Base-by-base conservation (phyloP, 53 echinoderm and acorn worm species). In the Glandiceps talaboti region DNA sequence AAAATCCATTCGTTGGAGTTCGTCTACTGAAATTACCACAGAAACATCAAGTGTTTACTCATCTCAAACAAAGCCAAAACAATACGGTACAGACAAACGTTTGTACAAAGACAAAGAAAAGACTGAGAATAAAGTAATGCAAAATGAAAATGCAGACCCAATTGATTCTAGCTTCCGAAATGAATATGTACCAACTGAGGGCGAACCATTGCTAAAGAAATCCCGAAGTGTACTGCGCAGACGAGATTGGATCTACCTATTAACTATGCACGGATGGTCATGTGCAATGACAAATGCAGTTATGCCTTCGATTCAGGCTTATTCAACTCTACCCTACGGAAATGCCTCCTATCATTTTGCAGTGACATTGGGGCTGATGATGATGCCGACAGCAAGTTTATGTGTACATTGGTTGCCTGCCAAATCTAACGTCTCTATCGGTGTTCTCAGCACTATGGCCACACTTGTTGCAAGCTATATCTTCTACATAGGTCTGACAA, bases 221-320 rank as follows among this genome's bases (percentile, higher is more conserved):
- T 74, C 31, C 26, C 31, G 79, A 1, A 30, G 33, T 31, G 76
- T 10, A 73, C 29, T 89, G 27, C 72, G 33, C 31, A 79, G 75
- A 30, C 32, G n/a, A 25, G 74, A 85, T 1, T 83, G 33, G 14
- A 77, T 82, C 28, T 90, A 83, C 76, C 75, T 96, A 1, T 89
- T 88, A 31, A 25, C 80, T 28, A 20, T 96, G 14, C 87, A 92
- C 14, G 93, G 86, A 29, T 85, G 81, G 29, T 86, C 88, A 0
- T 89, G 87, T 76, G 84, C 89, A 25, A 73, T 97, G 14, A 89
- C 82, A 74, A 97, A 97, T 30, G 87, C 89, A 14, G 77, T 90
- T 14, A 80, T 97, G 73, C 91, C 93, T 27, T 94, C 99, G 28
- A 87, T 97, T 14, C 93, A 94, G 82, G 89, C 89, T 28, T 97